Evolutionary conservation across 2,797 vertebrate species (phyloP).

Genomic region (Ciconia nigra): DNA sequence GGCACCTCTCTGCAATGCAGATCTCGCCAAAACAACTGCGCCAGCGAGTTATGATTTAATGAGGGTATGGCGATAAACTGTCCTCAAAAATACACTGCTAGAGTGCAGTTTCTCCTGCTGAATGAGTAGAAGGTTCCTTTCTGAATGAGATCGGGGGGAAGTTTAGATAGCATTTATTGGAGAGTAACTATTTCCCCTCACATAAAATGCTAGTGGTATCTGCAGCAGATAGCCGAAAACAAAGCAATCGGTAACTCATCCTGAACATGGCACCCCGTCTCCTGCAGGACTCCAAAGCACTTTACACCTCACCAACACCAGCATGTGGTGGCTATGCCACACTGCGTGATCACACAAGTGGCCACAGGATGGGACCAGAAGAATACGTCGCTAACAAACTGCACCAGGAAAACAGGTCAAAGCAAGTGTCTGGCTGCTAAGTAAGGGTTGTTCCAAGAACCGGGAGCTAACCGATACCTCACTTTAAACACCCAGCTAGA

Average conservation of each 20-base stretch:
- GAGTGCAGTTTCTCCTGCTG: not conserved
- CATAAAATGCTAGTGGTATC: not conserved
- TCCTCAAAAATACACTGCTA: not conserved
- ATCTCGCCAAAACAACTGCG: not conserved
- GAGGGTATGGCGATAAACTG: not conserved
- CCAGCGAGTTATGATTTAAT: not conserved
- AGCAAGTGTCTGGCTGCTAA: not conserved
- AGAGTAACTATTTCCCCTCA: not conserved
- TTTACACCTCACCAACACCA: not conserved
- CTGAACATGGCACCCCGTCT: not conserved
- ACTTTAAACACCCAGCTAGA: not conserved
- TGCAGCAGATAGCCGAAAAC: not conserved
- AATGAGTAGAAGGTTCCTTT: not conserved
- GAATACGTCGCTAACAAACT: not conserved
- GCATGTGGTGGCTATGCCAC: rapidly evolving
- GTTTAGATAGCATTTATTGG: not conserved
- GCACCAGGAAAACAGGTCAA: not conserved
- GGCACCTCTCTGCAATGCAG: not conserved
- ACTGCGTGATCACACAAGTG: not conserved
- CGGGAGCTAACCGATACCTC: not conserved
- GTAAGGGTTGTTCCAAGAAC: not conserved
- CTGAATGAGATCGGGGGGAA: not conserved
- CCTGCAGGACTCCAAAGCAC: not conserved
- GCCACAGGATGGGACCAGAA: not conserved
- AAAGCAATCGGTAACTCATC: not conserved